phyloP scores from a whole-genome alignment of 2,888 invertebrate species.

The Synanthedon andrenaeformis region DNA sequence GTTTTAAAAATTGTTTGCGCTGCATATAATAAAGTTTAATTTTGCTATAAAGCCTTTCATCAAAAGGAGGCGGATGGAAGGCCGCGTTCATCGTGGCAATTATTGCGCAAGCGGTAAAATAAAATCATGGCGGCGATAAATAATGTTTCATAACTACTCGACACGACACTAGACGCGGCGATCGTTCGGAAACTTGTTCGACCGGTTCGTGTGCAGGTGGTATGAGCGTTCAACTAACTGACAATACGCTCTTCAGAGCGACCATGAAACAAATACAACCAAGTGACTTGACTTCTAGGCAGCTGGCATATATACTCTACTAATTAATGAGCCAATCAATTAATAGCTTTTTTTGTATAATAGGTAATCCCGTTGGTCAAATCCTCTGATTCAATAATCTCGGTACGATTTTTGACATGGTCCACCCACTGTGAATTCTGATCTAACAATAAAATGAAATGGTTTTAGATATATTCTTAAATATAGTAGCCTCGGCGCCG shows the following conservation, averaged over 20 bases:
- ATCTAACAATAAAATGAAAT: no score
- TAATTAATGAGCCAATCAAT: neutral
- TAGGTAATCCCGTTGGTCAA: no score
- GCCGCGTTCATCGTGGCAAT: slow-evolving; percentile 23
- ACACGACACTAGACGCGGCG: slow-evolving; percentile 26
- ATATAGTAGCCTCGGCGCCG: no score
- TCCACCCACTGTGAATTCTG: no score
- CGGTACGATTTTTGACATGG: no score
- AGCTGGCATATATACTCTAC: neutral
- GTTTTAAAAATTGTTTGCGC: neutral
- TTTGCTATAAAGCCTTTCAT: neutral
- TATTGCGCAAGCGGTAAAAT: slow-evolving; percentile 49
- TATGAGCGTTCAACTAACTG: slow-evolving; percentile 16
- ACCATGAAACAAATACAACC: slow-evolving; percentile 37
- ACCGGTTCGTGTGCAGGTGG: slow-evolving; percentile 50
- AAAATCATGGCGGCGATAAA: slow-evolving; percentile 42
- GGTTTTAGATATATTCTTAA: no score
- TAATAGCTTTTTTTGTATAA: neutral
- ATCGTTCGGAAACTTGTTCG: slow-evolving; percentile 30
- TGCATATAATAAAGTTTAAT: neutral
- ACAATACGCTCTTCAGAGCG: slow-evolving; percentile 23
- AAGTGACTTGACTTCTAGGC: neutral
- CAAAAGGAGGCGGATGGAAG: slow-evolving; percentile 11
- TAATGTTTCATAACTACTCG: slow-evolving; percentile 48
- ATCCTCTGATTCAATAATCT: no score